Evolutionary conservation across 2,888 invertebrate species (phyloP).

Genomic region (Acrobasis repandana): DNA sequence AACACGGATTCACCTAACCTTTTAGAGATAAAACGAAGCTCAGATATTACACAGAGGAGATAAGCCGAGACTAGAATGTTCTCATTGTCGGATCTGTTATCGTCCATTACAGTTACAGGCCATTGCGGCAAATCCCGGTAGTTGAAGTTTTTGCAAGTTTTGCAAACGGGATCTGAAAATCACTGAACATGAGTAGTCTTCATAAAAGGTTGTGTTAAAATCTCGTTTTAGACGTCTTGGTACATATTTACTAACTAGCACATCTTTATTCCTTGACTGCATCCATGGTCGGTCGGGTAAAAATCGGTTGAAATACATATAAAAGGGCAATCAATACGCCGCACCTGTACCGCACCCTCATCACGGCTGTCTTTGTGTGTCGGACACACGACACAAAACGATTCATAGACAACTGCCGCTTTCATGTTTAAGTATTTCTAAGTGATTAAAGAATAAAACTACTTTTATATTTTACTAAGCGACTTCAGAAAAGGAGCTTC

Average conservation of each 20-base stretch:
- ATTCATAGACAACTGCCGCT: constrained; percentile 2
- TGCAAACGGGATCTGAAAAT: background rate
- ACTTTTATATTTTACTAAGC: too few relatives aligned
- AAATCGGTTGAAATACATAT: background rate
- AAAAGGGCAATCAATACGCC: background rate
- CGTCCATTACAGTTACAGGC: background rate
- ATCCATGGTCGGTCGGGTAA: too few relatives aligned
- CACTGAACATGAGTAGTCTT: background rate
- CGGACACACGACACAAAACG: constrained; percentile 2
- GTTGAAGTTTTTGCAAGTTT: background rate
- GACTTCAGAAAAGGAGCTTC: too few relatives aligned
- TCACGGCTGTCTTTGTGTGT: constrained; percentile 10
- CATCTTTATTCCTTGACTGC: too few relatives aligned
- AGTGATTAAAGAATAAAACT: too few relatives aligned
- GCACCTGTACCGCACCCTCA: constrained; percentile 10
- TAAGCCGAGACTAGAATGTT: background rate
- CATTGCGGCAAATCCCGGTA: background rate
- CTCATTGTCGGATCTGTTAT: background rate
- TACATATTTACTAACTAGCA: too few relatives aligned
- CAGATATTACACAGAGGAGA: background rate
- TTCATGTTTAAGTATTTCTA: background rate
- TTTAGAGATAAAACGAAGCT: background rate
- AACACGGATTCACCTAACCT: too few relatives aligned
- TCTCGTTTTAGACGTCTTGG: too few relatives aligned
- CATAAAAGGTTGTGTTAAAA: background rate